Evolutionary conservation across 1,140 invertebrate genomes (phyloP).

Genomic region (Drosophila micromelanica): DNA sequence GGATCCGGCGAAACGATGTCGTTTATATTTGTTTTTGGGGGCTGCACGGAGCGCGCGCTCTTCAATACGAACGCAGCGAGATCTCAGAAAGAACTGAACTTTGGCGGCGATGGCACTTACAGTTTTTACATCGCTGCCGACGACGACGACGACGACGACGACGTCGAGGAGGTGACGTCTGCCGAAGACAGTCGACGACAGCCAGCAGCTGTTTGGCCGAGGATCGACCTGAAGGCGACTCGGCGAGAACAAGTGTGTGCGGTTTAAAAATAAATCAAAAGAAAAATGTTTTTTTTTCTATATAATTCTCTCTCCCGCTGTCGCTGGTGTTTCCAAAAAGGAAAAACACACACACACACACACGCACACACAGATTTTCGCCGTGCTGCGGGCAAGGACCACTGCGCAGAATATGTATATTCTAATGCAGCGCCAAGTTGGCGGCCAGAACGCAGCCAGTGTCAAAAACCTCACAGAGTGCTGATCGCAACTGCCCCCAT

Average conservation of each 20-base stretch:
- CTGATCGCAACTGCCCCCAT: conserved; percentile 53
- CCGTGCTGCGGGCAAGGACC: conserved; percentile 53
- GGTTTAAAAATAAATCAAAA: conserved; percentile 76
- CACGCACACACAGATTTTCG: conserved; percentile 15
- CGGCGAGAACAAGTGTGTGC: conserved; percentile 71
- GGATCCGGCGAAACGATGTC: conserved; percentile 13
- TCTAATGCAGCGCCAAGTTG: conserved; percentile 56
- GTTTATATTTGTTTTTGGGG: background rate
- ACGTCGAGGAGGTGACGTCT: conserved; percentile 62
- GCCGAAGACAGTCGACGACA: conserved; percentile 35
- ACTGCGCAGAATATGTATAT: conserved; percentile 77
- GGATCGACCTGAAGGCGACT: conserved; percentile 43
- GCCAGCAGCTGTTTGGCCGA: conserved; percentile 72
- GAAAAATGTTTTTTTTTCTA: conserved; percentile 72
- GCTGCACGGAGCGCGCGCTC: too few relatives aligned
- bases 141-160: conserved; percentile 12
- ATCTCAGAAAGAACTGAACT: conserved; percentile 83
- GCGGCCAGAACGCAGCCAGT: conserved; percentile 57
- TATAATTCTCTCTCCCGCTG: conserved; percentile 2
- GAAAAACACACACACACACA: conserved; percentile 35
- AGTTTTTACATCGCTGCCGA: conserved; percentile 76
- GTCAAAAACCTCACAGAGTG: conserved; percentile 74
- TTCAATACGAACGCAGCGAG: conserved; percentile 71
- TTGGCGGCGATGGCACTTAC: conserved; percentile 74
- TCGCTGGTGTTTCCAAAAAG: conserved; percentile 54